Conservation (phyloP, 2,888 invertebrate genomes). For the Orchesellides sinensis region DNA sequence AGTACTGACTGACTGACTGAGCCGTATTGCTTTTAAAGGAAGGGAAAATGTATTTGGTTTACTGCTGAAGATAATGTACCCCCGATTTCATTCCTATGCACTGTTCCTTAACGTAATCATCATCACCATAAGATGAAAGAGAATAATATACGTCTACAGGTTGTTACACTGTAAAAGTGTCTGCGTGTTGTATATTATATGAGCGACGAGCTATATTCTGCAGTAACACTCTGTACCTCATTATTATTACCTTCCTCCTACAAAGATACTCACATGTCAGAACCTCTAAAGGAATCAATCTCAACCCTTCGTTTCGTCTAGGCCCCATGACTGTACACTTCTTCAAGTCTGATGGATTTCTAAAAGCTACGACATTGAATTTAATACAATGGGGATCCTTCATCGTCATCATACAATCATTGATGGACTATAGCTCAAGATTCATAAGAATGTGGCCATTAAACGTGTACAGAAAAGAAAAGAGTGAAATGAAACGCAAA, state of each 20-base stretch:
- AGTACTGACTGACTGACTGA: constrained; percentile 5
- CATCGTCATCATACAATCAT: constrained; percentile 19
- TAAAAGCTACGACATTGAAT: not conserved
- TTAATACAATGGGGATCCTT: constrained; percentile 32
- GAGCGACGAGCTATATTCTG: too few relatives aligned
- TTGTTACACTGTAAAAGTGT: constrained; percentile 58
- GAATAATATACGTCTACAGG: constrained; percentile 56
- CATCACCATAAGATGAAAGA: too few relatives aligned
- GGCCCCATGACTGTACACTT: not conserved
- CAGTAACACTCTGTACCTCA: constrained; percentile 12
- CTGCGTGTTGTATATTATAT: too few relatives aligned
- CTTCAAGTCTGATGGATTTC: constrained; percentile 19
- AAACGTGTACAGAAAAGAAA: constrained; percentile 35
- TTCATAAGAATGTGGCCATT: constrained; percentile 9
- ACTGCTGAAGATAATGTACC: not conserved
- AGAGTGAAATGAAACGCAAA: constrained; percentile 39
- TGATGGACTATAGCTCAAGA: too few relatives aligned
- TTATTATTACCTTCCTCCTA: constrained; percentile 24
- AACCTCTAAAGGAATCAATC: constrained; percentile 9
- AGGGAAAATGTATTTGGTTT: constrained; percentile 27
- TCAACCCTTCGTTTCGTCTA: constrained; percentile 14
- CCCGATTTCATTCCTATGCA: not conserved
- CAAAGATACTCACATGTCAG: constrained; percentile 41
- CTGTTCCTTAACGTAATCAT: constrained; percentile 4
- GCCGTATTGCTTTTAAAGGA: constrained; percentile 29